Evolutionary conservation across 2,113 vertebrate genomes (phyloP), one percentile per base, ranked within the genome.

Genomic region (Erpornis zantholeuca): DNA sequence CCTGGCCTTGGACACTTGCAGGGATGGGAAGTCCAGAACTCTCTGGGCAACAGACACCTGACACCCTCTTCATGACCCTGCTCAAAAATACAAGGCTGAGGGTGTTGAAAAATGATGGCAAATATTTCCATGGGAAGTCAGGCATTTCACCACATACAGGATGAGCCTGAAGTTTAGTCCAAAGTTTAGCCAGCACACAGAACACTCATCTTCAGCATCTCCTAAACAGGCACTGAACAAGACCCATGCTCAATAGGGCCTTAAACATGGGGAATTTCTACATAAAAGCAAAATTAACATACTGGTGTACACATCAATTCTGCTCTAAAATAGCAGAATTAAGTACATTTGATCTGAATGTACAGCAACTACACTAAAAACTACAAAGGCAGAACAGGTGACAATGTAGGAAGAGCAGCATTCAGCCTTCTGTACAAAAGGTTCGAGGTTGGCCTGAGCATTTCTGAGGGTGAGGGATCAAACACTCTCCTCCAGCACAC

Each of bases 181-280:
- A 38, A 70, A 24, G 45, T 64, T 53, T 31, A 75, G 15, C 17
- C 57, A 82, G 33, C 63, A 40, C 11, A 82, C 12, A 54, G 7
- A 90, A 69, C 25, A 33, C 5, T 11, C 15, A 56, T 10, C 47
- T 56, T 47, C 35, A 70, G 24, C 47, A 86, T 4, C 60, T 72
- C 76, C 59, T 64, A 12, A 40, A 47, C 4, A 54, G 2, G 57
- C 33, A 45, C 23, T 12, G 68, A 20, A 27, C 36, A 86, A 25
- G 69, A 77, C 0, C 8, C 16, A 16, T 1, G 23, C 21, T 57
- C 38, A 36, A 2, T 0, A 38, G 11, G 20, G 15, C 25, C 27
- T 57, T 50, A 73, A n/a, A n/a, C 18, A 35, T 57, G 69, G 25
- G 16, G 17, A 42, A 81, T 50, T 73, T 66, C 52, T 77, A 52